Percentiles rank a stretch among this genome's conserved stretches.
These are phyloP conservation scores for Aurelia aurita complex sp. Pacific DNA, from an alignment of 30 jellyfish, hydroid and myxozoan genomes.

Conservation along the genomic window DNA sequence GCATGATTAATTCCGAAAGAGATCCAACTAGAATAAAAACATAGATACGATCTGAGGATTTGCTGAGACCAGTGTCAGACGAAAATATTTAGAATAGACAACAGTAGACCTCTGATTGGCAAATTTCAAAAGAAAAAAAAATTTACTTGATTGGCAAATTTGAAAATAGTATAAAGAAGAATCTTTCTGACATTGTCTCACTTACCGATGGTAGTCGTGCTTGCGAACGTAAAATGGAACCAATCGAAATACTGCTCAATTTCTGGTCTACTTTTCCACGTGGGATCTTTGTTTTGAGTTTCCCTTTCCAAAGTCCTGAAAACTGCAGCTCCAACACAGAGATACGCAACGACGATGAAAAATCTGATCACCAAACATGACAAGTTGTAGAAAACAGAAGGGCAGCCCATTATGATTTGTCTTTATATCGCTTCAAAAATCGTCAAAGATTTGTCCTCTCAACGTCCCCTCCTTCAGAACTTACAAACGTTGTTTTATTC, in stretches of 20 bases:
- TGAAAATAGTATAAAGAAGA: too few relatives aligned
- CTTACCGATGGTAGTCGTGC: slow-evolving; percentile 63
- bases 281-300: neutral
- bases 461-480: too few relatives aligned
- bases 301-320: slow-evolving; percentile 52
- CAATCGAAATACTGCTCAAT: slow-evolving; percentile 55
- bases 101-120: neutral
- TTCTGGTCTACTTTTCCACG: slow-evolving; percentile 19
- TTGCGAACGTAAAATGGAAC: slow-evolving; percentile 58
- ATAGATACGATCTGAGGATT: too few relatives aligned
- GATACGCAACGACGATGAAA: slow-evolving; percentile 48
- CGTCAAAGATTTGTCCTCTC: too few relatives aligned
- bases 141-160: too few relatives aligned
- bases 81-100: neutral
- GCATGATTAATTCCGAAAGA: too few relatives aligned
- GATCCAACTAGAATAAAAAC: too few relatives aligned
- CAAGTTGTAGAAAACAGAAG: slow-evolving; percentile 27
- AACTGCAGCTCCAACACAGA: slow-evolving; percentile 79
- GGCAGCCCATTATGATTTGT: slow-evolving; percentile 25
- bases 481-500: too few relatives aligned
- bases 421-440: too few relatives aligned
- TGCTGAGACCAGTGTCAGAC: too few relatives aligned
- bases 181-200: neutral
- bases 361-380: slow-evolving; percentile 48
- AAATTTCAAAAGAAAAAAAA: too few relatives aligned